A percentile compares a stretch with the other conserved stretches of the same genome.
phyloP scores from a whole-genome alignment of 2,113 vertebrate species.

The Mastomys natalensis region DNA sequence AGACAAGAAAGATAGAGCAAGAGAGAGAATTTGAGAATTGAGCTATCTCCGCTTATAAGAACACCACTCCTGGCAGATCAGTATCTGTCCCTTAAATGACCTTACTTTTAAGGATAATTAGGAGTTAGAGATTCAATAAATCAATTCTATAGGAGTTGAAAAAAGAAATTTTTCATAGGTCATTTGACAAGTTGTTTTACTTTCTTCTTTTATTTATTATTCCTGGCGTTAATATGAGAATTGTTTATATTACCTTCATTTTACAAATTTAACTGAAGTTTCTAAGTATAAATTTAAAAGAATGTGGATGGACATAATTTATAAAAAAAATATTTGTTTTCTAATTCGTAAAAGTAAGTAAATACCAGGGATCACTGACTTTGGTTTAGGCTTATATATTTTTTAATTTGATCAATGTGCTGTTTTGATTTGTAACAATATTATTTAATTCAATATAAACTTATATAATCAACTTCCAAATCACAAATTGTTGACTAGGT shows the following conservation, averaged over 20 bases:
- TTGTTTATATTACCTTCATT: background rate
- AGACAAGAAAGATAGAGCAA: background rate
- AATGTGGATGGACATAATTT: background rate
- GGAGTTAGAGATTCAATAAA: background rate
- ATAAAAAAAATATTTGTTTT: background rate
- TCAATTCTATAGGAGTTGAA: background rate
- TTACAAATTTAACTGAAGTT: background rate
- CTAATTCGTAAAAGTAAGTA: background rate
- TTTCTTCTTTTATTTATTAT: background rate
- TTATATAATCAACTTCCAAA: background rate
- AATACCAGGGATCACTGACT: background rate
- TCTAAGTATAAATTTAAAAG: background rate
- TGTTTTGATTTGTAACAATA: background rate
- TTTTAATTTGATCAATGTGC: background rate
- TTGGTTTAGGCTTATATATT: background rate
- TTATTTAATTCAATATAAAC: background rate
- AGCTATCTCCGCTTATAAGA: background rate
- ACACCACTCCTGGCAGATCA: background rate
- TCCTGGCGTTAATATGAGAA: background rate
- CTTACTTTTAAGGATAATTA: background rate
- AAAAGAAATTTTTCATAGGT: background rate
- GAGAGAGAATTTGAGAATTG: background rate
- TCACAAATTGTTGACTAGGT: background rate
- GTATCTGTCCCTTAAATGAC: background rate
- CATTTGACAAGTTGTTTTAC: background rate